Percentiles rank a stretch among this genome's conserved stretches.
Evolutionary conservation across 2,113 vertebrate species (phyloP).

Genomic region (Muscicapa adusta): DNA sequence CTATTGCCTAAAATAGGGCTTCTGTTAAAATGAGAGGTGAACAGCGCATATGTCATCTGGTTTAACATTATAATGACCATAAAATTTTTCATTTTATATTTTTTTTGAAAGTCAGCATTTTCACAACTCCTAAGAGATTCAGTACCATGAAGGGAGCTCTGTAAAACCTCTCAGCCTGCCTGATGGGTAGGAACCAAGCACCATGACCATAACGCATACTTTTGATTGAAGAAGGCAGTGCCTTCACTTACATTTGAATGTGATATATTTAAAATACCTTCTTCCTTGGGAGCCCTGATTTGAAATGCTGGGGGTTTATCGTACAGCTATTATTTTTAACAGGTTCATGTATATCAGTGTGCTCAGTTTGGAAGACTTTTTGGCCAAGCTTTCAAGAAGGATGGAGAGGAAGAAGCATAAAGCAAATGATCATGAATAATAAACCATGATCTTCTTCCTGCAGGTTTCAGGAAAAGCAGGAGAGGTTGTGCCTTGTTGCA

Average conservation of each 20-base stretch:
- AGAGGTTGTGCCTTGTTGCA: neutral
- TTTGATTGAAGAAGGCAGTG: neutral
- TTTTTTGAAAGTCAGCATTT: neutral
- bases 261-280: neutral
- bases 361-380: neutral
- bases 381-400: neutral
- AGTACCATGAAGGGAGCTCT: neutral
- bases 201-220: rapidly evolving
- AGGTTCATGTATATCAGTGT: neutral
- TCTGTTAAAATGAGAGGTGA: neutral
- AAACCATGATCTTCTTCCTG: neutral
- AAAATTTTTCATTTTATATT: neutral
- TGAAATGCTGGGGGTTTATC: neutral
- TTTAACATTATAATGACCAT: neutral
- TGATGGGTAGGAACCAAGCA: neutral
- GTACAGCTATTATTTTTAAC: neutral
- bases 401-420: neutral
- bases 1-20: neutral
- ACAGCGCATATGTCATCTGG: neutral
- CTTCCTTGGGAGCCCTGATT: neutral
- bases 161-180: neutral
- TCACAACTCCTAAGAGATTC: neutral
- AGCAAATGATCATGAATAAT: neutral
- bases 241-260: neutral
- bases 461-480: neutral